Percentiles rank a stretch among this genome's conserved stretches.
Conservation (phyloP, 2,888 invertebrate genomes). For the Temnothorax rugatulus region DNA sequence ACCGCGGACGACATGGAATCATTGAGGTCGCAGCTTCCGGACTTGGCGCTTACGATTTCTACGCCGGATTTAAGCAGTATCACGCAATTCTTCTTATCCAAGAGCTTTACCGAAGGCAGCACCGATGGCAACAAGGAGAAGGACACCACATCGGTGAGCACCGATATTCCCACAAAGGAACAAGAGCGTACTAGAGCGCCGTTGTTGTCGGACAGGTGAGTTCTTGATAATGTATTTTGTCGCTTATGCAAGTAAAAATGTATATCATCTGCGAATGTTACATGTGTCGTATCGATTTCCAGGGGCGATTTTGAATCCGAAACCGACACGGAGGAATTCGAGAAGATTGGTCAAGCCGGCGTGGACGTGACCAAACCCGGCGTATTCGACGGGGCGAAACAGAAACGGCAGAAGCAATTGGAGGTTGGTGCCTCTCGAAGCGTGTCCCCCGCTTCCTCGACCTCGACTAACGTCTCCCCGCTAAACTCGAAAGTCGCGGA, state of each 20-base stretch:
- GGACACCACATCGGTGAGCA: slow-evolving; percentile 78
- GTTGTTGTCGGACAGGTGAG: slow-evolving; percentile 81
- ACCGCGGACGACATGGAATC: slow-evolving; percentile 88
- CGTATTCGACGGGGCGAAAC: slow-evolving; percentile 79
- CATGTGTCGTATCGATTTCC: slow-evolving; percentile 63
- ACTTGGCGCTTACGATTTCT: slow-evolving; percentile 89
- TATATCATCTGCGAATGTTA: not conserved
- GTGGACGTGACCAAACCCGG: slow-evolving; percentile 79
- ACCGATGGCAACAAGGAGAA: slow-evolving; percentile 81
- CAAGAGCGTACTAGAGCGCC: slow-evolving; percentile 75
- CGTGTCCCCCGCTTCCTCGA: slow-evolving; percentile 82
- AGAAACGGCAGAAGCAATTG: slow-evolving; percentile 81
- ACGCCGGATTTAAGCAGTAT: slow-evolving; percentile 91
- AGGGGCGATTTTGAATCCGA: slow-evolving; percentile 92
- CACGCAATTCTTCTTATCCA: slow-evolving; percentile 91
- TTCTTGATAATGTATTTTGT: not conserved
- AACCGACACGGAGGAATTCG: slow-evolving; percentile 94
- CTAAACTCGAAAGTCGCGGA: slow-evolving; percentile 80
- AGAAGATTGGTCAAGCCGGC: slow-evolving; percentile 89
- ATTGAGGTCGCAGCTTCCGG: slow-evolving; percentile 90
- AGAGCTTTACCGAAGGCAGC: slow-evolving; percentile 81
- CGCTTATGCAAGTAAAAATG: not conserved
- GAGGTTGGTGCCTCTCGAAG: slow-evolving; percentile 85
- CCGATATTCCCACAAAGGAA: slow-evolving; percentile 76
- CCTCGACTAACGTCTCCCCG: slow-evolving; percentile 83